A percentile compares a stretch with the other conserved stretches of the same genome.
Evolutionary conservation across 2,797 vertebrate genomes (phyloP).

Genomic region (Chromobotia macracanthus): DNA sequence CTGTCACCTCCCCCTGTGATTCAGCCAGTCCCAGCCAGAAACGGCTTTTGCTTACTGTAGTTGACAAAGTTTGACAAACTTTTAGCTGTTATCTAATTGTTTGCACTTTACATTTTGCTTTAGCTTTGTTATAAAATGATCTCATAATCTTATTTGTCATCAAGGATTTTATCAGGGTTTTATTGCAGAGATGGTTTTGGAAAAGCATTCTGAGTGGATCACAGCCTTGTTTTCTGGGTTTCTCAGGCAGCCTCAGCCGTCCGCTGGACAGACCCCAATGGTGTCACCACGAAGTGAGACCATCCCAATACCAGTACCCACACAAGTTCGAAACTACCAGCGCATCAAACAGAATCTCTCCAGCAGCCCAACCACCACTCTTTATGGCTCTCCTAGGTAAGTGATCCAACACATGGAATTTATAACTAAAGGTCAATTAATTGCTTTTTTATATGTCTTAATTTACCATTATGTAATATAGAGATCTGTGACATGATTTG

Average conservation of each 20-base stretch:
- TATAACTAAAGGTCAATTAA: not conserved
- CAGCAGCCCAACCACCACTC: conserved; percentile 83
- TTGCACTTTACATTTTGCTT: not conserved
- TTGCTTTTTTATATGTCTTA: too few relatives aligned
- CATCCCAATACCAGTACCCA: conserved; percentile 93
- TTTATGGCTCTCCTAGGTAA: conserved; percentile 91
- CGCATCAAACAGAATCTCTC: conserved; percentile 96
- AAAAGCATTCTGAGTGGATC: conserved; percentile 56
- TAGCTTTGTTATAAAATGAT: not conserved
- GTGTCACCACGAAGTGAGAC: conserved; percentile 89
- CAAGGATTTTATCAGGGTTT: conserved; percentile 1
- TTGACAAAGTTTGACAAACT: conserved; percentile 16
- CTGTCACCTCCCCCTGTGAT: conserved; percentile 57
- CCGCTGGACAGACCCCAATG: conserved; percentile 74
- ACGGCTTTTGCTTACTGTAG: conserved; percentile 50
- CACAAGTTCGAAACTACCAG: conserved; percentile 95
- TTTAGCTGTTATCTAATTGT: not conserved
- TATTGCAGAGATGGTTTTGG: conserved; percentile 53
- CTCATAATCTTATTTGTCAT: not conserved
- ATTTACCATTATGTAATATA: not conserved
- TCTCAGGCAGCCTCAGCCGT: conserved; percentile 72
- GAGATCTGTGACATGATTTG: not conserved
- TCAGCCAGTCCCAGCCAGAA: conserved; percentile 53
- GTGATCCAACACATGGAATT: conserved; percentile 16
- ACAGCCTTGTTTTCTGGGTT: conserved; percentile 47